Evolutionary conservation across 2,888 invertebrate genomes (phyloP).

Genomic region (Tortricodes alternella): DNA sequence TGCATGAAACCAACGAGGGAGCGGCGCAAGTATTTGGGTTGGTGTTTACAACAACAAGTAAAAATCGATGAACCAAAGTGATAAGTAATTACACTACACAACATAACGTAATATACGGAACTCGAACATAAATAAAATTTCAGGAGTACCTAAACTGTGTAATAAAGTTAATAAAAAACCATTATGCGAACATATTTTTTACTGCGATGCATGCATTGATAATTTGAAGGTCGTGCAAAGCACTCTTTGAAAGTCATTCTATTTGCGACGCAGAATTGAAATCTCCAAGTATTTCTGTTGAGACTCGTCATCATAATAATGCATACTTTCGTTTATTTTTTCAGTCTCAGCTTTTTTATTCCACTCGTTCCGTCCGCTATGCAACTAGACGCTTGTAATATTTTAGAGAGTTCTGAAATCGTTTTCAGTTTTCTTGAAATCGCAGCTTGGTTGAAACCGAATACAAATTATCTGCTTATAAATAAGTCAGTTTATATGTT

Average conservation of each 20-base stretch:
- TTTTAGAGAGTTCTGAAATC: constrained; percentile 41
- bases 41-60: constrained; percentile 26
- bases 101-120: too few relatives aligned
- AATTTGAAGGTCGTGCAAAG: neutral
- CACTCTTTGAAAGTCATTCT: neutral
- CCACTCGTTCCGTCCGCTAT: constrained; percentile 61
- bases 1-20: constrained; percentile 43
- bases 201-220: neutral
- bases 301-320: constrained; percentile 77
- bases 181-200: too few relatives aligned
- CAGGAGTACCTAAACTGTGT: too few relatives aligned
- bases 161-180: too few relatives aligned
- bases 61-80: neutral
- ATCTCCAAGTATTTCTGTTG: constrained; percentile 50
- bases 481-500: too few relatives aligned
- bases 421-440: neutral
- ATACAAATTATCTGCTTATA: too few relatives aligned
- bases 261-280: constrained; percentile 20
- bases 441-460: neutral
- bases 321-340: constrained; percentile 80
- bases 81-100: neutral
- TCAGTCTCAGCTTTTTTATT: constrained; percentile 73
- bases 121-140: too few relatives aligned
- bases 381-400: constrained; percentile 49
- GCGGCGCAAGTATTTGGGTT: constrained; percentile 41